These are phyloP conservation scores for Crocallis elinguaria DNA, from an alignment of 2,888 invertebrate genomes.

Conservation along the genomic window DNA sequence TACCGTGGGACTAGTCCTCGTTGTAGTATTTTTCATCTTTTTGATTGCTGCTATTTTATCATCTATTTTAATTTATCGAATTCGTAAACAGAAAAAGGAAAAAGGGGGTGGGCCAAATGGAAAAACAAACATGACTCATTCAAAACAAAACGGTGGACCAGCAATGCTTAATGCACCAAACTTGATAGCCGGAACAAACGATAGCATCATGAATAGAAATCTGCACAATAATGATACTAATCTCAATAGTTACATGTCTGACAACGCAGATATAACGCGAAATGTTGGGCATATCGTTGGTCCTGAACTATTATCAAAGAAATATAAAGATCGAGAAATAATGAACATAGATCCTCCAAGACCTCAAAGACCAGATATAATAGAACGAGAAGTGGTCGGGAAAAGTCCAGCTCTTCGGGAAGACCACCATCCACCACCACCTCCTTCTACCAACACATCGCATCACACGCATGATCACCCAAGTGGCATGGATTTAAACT, in stretches of 20 bases:
- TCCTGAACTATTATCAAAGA: constrained; percentile 94
- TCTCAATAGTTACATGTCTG: constrained; percentile 88
- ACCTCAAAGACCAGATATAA: constrained; percentile 96
- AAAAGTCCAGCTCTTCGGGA: constrained; percentile 92
- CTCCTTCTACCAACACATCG: constrained; percentile 88
- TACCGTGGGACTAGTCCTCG: constrained; percentile 96
- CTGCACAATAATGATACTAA: constrained; percentile 89
- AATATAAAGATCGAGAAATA: constrained; percentile 94
- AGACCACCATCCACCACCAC: constrained; percentile 92
- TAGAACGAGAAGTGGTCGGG: constrained; percentile 94
- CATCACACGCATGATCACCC: constrained; percentile 90
- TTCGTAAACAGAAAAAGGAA: constrained; percentile 94
- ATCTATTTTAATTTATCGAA: constrained; percentile 96
- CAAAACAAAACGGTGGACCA: constrained; percentile 91
- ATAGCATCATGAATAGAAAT: constrained; percentile 88
- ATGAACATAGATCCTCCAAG: constrained; percentile 89
- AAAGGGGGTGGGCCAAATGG: constrained; percentile 88
- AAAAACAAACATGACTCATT: constrained; percentile 88
- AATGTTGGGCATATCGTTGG: constrained; percentile 92
- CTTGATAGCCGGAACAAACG: constrained; percentile 87
- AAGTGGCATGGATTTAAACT: constrained; percentile 89
- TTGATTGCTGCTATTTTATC: constrained; percentile 94
- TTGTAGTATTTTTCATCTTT: constrained; percentile 97
- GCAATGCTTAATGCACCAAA: constrained; percentile 89
- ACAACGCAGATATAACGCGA: constrained; percentile 89